Conservation (phyloP, 2,888 invertebrate species). For the Lamellibrachia satsuma region DNA sequence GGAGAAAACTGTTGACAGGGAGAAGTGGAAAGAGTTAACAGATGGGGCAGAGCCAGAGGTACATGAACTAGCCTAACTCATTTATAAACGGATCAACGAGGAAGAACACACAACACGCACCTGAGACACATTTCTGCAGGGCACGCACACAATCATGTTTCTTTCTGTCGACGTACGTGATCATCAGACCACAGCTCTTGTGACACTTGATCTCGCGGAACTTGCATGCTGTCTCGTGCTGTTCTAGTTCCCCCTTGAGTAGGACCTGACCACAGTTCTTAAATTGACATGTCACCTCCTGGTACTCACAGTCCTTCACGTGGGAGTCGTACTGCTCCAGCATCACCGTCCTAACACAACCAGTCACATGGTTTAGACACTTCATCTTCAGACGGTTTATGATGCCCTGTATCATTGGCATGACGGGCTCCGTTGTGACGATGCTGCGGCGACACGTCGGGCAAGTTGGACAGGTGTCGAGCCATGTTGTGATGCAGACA, state of each 20-base stretch:
- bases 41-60: too few relatives aligned
- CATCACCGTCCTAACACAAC: slow-evolving; percentile 49
- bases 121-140: not conserved
- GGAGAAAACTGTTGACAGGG: too few relatives aligned
- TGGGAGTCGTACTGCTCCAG: slow-evolving; percentile 51
- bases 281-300: slow-evolving; percentile 47
- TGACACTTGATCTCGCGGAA: slow-evolving; percentile 50
- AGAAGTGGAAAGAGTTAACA: too few relatives aligned
- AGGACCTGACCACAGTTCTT: slow-evolving; percentile 44
- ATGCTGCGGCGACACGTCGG: slow-evolving; percentile 53
- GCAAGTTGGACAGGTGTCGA: slow-evolving; percentile 51
- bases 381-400: slow-evolving; percentile 53
- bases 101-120: not conserved
- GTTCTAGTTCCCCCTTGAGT: slow-evolving; percentile 95
- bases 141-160: not conserved
- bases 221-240: slow-evolving; percentile 93
- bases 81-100: too few relatives aligned
- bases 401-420: slow-evolving; percentile 58
- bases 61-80: too few relatives aligned
- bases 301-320: slow-evolving; percentile 50
- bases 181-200: slow-evolving; percentile 48
- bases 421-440: slow-evolving; percentile 44
- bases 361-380: slow-evolving; percentile 52
- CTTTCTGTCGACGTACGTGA: not conserved
- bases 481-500: slow-evolving; percentile 53